Base-by-base conservation (phyloP, 2,888 invertebrate species). In the Scotopteryx bipunctaria region DNA sequence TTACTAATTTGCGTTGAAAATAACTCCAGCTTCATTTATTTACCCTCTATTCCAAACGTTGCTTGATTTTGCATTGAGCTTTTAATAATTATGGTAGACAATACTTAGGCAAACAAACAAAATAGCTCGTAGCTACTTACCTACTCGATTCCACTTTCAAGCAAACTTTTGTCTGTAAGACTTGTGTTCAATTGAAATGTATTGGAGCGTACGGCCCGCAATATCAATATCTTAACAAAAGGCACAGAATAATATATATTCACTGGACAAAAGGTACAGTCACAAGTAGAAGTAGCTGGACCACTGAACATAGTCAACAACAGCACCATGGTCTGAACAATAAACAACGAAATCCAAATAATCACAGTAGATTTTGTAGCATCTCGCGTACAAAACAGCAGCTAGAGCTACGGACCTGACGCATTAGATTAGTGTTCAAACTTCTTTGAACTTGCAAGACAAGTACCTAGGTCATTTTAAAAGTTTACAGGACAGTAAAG, bases 181-280 rank as follows among this genome's bases (percentile, higher is more conserved):
- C 69, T 71, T 77, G 74, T 68, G 72, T 66, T 67, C 76, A 73
- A 81, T 83, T 73, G 77, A 76, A 81, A 74, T 61, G 67, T 75
- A 61, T 51, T 71, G 71, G 70, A 81, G 81, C 83, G 70, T 60
- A 29, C 55, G 49, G 64, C 33, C 37, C 37, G 73, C 76, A 84
- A 87, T 89, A 86, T 86, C 83, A 87, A 87, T 87, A 81, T 82
- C 76, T 41, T 45, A n/a, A 45, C 54, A 54, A 50, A 49, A 14
- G 15, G 19, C 32, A 48, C 54, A 44, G 43, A 48, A 44, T 40
- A 44, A 44, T n/a, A 31, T 32, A 43, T 29, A 69, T 74, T 77
- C 69, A 16, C 15, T 73, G 62, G 67, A 66, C 63, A 66, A 67
- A 71, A 69, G 69, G 11, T 36, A 36, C 29, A 50, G 44, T 14